These are phyloP conservation scores for Discoglossus pictus DNA, from an alignment of 2,797 vertebrate genomes.

Conservation along the genomic window DNA sequence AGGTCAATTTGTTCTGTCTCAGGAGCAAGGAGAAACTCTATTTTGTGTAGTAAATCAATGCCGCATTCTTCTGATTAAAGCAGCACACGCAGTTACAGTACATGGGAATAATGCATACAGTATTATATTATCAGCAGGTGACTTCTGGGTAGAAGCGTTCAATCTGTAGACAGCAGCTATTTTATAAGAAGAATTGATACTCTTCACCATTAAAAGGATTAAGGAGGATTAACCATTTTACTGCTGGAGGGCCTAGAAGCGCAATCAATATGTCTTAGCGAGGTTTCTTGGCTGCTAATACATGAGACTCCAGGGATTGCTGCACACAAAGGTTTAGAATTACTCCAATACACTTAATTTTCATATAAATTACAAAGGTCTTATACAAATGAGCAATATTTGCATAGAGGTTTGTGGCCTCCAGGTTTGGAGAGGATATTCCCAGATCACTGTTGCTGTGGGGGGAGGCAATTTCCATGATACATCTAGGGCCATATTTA, in stretches of 20 bases:
- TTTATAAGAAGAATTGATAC: too few relatives aligned
- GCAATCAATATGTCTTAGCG: background rate
- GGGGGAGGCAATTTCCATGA: too few relatives aligned
- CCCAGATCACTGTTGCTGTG: background rate
- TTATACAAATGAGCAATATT: constrained; percentile 39
- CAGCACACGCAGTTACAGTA: constrained; percentile 7
- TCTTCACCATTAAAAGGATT: background rate
- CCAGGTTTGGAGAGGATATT: background rate
- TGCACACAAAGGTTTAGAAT: background rate
- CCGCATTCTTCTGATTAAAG: constrained; percentile 33
- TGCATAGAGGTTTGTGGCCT: constrained; percentile 18
- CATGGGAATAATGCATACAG: too few relatives aligned
- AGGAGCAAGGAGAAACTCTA: constrained; percentile 25
- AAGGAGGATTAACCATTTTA: constrained; percentile 3
- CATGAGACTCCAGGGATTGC: constrained; percentile 4
- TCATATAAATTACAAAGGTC: constrained; percentile 25
- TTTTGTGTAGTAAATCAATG: constrained; percentile 30
- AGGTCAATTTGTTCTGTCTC: constrained; percentile 44
- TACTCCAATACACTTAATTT: constrained; percentile 25
- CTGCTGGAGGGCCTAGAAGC: background rate
- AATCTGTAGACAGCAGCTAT: too few relatives aligned
- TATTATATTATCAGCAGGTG: too few relatives aligned
- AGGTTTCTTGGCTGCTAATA: background rate
- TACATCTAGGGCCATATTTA: too few relatives aligned
- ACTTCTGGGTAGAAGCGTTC: too few relatives aligned